Evolutionary conservation across 2,888 invertebrate species (phyloP), one percentile per base, ranked within the genome.

Genomic region (Stenurella melanura): DNA sequence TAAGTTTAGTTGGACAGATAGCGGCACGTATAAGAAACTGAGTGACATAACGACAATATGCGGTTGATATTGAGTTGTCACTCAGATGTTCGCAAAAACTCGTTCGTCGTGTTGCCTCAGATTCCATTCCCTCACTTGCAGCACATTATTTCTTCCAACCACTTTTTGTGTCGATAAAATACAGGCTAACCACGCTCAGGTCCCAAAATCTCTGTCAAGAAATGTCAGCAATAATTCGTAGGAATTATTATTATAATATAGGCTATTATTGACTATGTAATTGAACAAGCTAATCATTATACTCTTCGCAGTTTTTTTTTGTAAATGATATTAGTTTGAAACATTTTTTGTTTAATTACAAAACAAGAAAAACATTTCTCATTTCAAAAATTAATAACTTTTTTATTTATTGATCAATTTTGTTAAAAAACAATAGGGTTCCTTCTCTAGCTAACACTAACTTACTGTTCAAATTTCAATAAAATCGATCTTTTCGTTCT

Each of bases 41-140:
- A 50, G 30, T 63, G 72, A 63, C 63, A 58, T 50, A 54, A 72
- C 72, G 63, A 72, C 72, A 72, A 72, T 72, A 70, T 67, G 57
- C 63, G 60, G 58, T 74, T 56, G 64, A 69, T 80, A 80, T 80
- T 80, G 80, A 80, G 77, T 78, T 80, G 78, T 80, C 80, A 78
- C 75, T 78, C 78, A 77, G 66, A 66, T 63, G 73, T 63, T 72
- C 38, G 75, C 75, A 80, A 78, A 80, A 80, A 80, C 80, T 75
- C 71, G 80, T 78, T 38, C 38, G 26, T 67, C 67, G 77, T 78
- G 78, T 77, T 72, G 73, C 76, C 75, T 67, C 73, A 73, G 70
- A 80, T 80, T 78, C 78, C 74, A 64, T 26, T 57, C 73, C 75
- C 67, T 80, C 78, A 73, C 76, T 70, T 67, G 56, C 50, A 19